Base-by-base conservation (phyloP, 1,140 invertebrate species). In the Anagrus nilaparvatae region DNA sequence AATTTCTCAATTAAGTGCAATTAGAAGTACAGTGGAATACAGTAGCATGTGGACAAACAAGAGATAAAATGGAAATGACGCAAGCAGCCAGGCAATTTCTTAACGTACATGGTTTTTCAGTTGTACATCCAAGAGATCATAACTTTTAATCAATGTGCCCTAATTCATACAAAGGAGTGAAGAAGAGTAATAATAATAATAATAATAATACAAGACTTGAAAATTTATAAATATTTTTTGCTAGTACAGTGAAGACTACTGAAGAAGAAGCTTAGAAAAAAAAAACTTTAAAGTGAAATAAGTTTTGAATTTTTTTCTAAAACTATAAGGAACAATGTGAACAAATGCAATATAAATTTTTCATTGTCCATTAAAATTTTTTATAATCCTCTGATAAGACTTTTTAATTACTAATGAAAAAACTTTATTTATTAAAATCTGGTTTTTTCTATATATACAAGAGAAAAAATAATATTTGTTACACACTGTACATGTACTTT, bases 1-100 rank as follows among this genome's bases (percentile, higher is more conserved):
- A 17, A 13, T 28, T 39, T 2, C 18, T 42, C 30, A 23, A 23
- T 51, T 52, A 63, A 55, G 70, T 73, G 16, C 73, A 87, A 75
- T 61, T 84, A 30, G 82, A 87, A 66, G 72, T 76, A 13, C 78
- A 81, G 55, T 94, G 84, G 85, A 76, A 83, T 52, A 80, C 74
- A 46, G 79, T 88, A 30, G 87, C 83, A 2, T 93, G 83, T 58
- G 89, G 89, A 3, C 78, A 77, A 61, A 91, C 88, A 7, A 75
- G 80, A 55, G 87, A 92, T 65, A 87, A 92, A 60, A 55, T 86
- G 12, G 84, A 87, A 37, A 73, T 93, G 67, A 90, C 87, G 4
- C 75, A 79, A 52, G 73, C 83, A 51, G 87, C 87, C 3, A 78
- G 82, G 52, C 74, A 75, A 45, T 85, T 76, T 54, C 63, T 87